Evolutionary conservation across 2,797 vertebrate species (phyloP), one percentile per base, ranked within the genome.

Genomic region (Ispidina lecontei): DNA sequence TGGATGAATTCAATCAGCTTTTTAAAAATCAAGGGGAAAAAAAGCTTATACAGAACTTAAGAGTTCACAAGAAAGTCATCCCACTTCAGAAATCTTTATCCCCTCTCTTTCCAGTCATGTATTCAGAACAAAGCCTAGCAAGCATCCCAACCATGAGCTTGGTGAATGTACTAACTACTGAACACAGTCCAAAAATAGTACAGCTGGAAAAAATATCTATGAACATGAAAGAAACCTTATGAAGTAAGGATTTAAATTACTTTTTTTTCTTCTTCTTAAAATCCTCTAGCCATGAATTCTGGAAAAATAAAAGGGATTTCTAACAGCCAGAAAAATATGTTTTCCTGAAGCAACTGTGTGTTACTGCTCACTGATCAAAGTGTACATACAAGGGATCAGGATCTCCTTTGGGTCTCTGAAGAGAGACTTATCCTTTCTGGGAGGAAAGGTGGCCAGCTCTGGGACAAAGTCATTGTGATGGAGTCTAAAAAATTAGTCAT

Each of bases 11-110:
- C 18, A 60, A 74, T 26, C 10, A 49, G 18, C 59, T 77, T 14
- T 9, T 8, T 8, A 15, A 13, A 4, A 2, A 1, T 15, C 7
- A 4, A 3, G 1, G 0, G 1, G 1, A 0, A 6, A 13, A 58
- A 69, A 49, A 16, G 26, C 14, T 92, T 78, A 39, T 72, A 44
- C 2, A 33, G 62, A 56, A 9, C 19, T 52, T 37, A 35, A 46
- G 28, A 74, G 10, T 49, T 41, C 31, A 85, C 25, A 84, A 46
- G 29, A 46, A 85, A 87, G 28, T 25, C 13, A 76, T 43, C 26
- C n/a, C 25, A 54, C 14, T 60, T 67, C 31, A 90, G 39, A 52
- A 82, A 81, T 37, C 17, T 81, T 82, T 8, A 70, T 14, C 12
- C 29, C 26, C 6, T 41, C 31, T 73, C 68, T 64, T 91, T 49